Evolutionary conservation across 2,113 vertebrate genomes (phyloP).

Genomic region (Hyla sarda): DNA sequence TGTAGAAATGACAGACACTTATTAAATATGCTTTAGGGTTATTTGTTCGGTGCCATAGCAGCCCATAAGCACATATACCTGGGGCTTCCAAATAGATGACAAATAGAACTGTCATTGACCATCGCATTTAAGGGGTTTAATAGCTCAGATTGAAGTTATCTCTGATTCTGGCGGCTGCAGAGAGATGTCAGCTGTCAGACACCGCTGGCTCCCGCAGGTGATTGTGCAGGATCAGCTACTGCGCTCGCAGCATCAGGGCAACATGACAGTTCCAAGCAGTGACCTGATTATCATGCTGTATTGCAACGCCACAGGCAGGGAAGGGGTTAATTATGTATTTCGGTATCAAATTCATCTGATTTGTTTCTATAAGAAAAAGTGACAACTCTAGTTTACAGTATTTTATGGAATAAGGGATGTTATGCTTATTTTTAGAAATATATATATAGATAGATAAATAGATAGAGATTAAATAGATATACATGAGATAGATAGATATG

Average conservation of each 20-base stretch:
- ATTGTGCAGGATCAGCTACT: neutral
- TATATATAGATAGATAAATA: too few species aligned
- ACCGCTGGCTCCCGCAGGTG: neutral
- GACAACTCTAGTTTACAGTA: too few species aligned
- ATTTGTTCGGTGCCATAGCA: neutral
- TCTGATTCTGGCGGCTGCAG: neutral
- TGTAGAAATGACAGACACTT: neutral
- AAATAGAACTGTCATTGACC: neutral
- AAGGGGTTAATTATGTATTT: neutral
- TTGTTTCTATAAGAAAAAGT: too few species aligned
- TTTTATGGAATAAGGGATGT: too few species aligned
- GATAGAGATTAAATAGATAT: too few species aligned
- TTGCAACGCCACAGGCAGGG: neutral
- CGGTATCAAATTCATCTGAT: too few species aligned
- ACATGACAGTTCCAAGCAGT: neutral
- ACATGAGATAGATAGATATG: too few species aligned
- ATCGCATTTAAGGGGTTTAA: neutral
- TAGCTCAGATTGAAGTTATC: neutral
- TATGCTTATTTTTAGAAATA: too few species aligned
- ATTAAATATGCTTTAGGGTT: neutral
- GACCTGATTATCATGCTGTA: neutral
- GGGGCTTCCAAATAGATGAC: neutral
- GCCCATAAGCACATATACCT: neutral
- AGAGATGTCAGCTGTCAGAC: neutral
- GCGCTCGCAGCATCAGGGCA: neutral